Evolutionary conservation across 2,113 vertebrate species (phyloP).

Genomic region (Bubo bubo): DNA sequence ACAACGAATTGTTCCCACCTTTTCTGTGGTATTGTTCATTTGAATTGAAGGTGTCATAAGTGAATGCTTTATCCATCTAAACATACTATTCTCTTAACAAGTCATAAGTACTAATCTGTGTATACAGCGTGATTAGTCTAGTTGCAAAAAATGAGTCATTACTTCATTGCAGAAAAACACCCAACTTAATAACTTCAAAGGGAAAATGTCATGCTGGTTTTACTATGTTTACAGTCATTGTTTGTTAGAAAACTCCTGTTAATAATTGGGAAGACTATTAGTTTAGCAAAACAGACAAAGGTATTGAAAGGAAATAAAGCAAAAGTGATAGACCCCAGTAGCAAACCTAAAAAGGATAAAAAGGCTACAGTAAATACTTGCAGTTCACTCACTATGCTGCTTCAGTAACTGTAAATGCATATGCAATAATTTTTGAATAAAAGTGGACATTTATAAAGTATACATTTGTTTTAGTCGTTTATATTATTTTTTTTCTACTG

Average conservation of each 20-base stretch:
- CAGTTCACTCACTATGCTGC: background rate
- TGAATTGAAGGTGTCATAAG: background rate
- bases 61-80: background rate
- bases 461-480: background rate
- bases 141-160: background rate
- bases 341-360: background rate
- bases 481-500: background rate
- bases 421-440: conserved; percentile 25
- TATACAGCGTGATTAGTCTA: background rate
- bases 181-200: background rate
- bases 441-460: background rate
- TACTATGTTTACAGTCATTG: background rate
- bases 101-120: background rate
- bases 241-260: background rate
- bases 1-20: background rate
- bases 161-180: background rate
- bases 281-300: background rate
- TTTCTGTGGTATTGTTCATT: background rate
- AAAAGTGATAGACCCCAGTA: background rate
- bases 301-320: background rate
- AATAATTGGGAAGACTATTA: background rate
- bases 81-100: background rate
- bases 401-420: conserved; percentile 8
- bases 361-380: background rate
- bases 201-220: background rate